Conservation (phyloP, 1,140 invertebrate genomes). For the Procambarus virginalis region DNA sequence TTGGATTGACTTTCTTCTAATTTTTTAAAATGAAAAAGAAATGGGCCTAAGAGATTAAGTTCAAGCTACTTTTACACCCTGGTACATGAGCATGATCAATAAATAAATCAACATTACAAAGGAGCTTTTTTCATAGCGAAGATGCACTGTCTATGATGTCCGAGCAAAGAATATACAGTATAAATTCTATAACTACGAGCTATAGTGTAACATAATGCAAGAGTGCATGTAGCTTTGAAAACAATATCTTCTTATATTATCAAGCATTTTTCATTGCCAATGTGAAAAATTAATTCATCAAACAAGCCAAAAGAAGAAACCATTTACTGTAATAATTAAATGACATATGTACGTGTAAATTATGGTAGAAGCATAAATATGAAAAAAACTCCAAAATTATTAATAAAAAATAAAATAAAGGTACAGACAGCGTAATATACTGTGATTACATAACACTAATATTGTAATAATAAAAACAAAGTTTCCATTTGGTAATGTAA, state of each 20-base stretch:
- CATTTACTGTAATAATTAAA: background rate
- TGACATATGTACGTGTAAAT: background rate
- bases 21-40: background rate
- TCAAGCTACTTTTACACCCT: background rate
- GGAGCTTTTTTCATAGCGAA: constrained; percentile 14
- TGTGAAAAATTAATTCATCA: constrained; percentile 11
- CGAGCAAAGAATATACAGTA: constrained; percentile 33
- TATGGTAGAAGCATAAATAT: background rate
- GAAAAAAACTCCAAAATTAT: background rate
- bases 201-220: constrained; percentile 41
- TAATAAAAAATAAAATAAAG: background rate
- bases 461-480: background rate
- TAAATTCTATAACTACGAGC: constrained; percentile 36
- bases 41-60: background rate
- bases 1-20: background rate
- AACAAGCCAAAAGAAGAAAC: constrained; percentile 10
- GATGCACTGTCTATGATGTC: constrained; percentile 35
- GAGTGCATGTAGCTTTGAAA: constrained; percentile 34
- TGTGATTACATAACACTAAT: background rate
- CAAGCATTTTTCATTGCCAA: constrained; percentile 28
- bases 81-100: constrained; percentile 38
- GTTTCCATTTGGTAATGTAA: background rate
- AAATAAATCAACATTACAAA: constrained; percentile 13
- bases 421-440: background rate
- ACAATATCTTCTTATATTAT: background rate